Conservation (phyloP, 2,888 invertebrate genomes). For the Chalcis sispes region DNA sequence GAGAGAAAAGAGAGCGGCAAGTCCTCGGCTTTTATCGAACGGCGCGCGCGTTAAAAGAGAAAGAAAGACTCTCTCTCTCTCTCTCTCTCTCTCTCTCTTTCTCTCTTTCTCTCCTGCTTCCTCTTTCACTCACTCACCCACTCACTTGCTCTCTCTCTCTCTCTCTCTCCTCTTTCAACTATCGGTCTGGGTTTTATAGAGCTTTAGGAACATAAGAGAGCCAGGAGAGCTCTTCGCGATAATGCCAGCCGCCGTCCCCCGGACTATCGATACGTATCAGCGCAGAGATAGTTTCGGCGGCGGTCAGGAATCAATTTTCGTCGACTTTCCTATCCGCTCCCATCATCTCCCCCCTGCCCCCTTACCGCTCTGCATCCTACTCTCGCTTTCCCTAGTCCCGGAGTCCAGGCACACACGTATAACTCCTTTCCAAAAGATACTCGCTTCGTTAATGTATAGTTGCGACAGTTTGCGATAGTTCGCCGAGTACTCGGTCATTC, state of each 20-base stretch:
- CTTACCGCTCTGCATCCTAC: too few relatives aligned
- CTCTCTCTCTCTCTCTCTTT: not conserved
- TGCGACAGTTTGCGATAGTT: too few relatives aligned
- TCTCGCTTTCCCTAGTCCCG: not conserved
- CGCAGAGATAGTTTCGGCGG: conserved; percentile 18
- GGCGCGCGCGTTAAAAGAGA: conserved; percentile 19
- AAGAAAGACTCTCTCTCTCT: conserved; percentile 6
- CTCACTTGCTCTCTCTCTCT: too few relatives aligned
- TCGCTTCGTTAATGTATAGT: too few relatives aligned
- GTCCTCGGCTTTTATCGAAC: conserved; percentile 27
- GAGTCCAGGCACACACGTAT: too few relatives aligned
- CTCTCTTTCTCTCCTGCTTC: too few relatives aligned
- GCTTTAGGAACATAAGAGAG: conserved; percentile 21
- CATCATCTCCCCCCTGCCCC: not conserved
- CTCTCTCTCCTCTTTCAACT: conserved; percentile 32
- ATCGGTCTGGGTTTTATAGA: conserved; percentile 42
- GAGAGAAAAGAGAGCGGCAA: not conserved
- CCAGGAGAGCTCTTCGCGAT: not conserved
- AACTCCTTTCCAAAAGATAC: too few relatives aligned
- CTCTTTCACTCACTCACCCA: too few relatives aligned
- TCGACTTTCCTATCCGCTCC: too few relatives aligned
- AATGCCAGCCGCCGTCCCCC: not conserved
- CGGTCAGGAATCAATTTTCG: conserved; percentile 45
- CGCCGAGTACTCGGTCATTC: too few relatives aligned
- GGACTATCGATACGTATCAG: conserved; percentile 27